Conservation (phyloP, 2,113 vertebrate genomes). For the Notechis scutatus region DNA sequence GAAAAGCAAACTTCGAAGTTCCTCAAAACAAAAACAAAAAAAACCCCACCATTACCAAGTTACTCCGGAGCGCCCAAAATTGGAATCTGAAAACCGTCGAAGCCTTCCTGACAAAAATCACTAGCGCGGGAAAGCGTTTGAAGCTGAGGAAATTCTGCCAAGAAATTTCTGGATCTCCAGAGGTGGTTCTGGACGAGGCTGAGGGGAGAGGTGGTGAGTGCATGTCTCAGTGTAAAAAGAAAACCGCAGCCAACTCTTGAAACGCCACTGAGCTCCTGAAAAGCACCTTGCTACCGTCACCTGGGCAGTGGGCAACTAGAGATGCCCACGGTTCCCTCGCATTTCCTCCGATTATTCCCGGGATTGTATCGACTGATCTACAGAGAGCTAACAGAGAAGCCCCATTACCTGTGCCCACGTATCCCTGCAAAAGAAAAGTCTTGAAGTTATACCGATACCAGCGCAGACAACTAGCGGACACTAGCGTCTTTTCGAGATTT, state of each 20-base stretch:
- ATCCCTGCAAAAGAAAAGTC: slow-evolving; percentile 1
- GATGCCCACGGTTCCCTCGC: background rate
- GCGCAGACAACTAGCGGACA: background rate
- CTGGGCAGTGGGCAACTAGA: background rate
- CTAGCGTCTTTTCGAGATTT: no score
- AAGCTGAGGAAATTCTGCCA: background rate
- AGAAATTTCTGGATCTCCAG: background rate
- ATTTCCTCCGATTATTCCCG: background rate
- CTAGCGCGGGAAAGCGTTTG: background rate
- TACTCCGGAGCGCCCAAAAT: background rate
- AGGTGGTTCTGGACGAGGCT: background rate
- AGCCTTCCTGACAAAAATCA: background rate
- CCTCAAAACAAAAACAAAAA: no score
- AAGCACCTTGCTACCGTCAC: no score
- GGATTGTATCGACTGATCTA: background rate
- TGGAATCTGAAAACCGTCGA: background rate
- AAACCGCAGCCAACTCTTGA: background rate
- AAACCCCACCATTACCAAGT: background rate
- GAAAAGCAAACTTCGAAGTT: background rate
- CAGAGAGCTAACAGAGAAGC: background rate
- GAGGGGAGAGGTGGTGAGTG: background rate
- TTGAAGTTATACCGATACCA: background rate
- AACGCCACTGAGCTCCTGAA: background rate
- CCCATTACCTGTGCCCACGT: slow-evolving; percentile 2
- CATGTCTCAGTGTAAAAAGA: background rate